Conservation (phyloP, 2,113 vertebrate species). For the Sebastes schlegelii region DNA sequence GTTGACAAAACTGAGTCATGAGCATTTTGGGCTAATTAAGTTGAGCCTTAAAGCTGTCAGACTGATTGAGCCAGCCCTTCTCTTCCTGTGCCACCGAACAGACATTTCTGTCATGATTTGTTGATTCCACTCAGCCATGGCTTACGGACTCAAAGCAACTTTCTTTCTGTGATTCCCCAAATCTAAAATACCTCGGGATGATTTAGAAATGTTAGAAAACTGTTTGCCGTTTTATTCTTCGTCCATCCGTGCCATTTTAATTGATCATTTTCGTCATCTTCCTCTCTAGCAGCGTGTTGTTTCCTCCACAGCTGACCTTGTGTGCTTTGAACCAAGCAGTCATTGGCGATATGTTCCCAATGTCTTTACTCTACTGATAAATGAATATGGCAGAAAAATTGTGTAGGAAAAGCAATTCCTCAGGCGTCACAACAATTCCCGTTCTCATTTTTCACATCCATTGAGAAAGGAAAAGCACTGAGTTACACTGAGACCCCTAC, state of each 20-base stretch:
- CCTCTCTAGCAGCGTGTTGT: background rate
- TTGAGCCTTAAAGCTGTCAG: conserved; percentile 33
- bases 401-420: conserved; percentile 80
- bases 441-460: conserved; percentile 78
- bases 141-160: conserved; percentile 13
- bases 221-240: conserved; percentile 47
- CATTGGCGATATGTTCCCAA: conserved; percentile 31
- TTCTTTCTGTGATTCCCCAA: conserved; percentile 5
- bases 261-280: conserved; percentile 32
- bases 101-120: conserved; percentile 43
- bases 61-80: conserved; percentile 5
- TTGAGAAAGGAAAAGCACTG: conserved; percentile 43
- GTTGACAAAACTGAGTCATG: background rate
- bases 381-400: conserved; percentile 74
- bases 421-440: conserved; percentile 79
- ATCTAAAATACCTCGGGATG: conserved; percentile 1
- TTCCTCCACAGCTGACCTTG: conserved; percentile 8
- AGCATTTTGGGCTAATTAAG: conserved; percentile 13
- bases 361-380: conserved; percentile 63
- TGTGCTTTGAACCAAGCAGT: conserved; percentile 43
- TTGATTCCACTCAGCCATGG: conserved; percentile 45
- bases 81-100: conserved; percentile 18
- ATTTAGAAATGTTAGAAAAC: conserved; percentile 18
- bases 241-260: conserved; percentile 33
- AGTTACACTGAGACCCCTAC: conserved; percentile 45